phyloP scores from a whole-genome alignment of 2,888 invertebrate genomes.

The Sthenelais limicola region DNA sequence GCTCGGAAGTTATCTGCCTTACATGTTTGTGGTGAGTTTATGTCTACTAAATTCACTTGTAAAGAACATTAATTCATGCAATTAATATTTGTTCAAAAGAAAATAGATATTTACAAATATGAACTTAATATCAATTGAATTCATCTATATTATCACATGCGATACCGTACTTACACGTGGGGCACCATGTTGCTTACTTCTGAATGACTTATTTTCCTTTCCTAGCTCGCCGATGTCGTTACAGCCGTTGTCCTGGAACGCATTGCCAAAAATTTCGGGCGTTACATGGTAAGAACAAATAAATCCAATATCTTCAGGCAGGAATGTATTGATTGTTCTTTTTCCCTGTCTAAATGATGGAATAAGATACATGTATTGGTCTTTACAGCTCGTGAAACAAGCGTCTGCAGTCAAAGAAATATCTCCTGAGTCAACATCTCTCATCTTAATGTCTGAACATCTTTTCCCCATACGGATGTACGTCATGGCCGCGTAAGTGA shows the following conservation, averaged over 20 bases:
- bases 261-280: conserved; percentile 81
- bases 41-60: too few relatives aligned
- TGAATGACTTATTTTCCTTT: neutral
- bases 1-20: conserved; percentile 52
- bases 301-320: too few relatives aligned
- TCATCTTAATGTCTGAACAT: conserved; percentile 43
- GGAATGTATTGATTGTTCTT: too few relatives aligned
- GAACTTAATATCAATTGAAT: too few relatives aligned
- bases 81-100: conserved; percentile 6
- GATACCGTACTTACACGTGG: too few relatives aligned
- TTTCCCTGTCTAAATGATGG: too few relatives aligned
- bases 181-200: too few relatives aligned
- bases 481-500: conserved; percentile 47
- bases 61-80: too few relatives aligned
- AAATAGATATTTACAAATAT: too few relatives aligned
- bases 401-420: conserved; percentile 41
- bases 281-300: conserved; percentile 74
- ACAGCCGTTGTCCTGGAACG: conserved; percentile 83
- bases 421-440: conserved; percentile 39
- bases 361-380: conserved; percentile 17
- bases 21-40: conserved; percentile 62
- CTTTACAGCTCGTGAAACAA: conserved; percentile 47
- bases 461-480: conserved; percentile 43
- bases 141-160: too few relatives aligned
- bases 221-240: conserved; percentile 79